Conservation (phyloP, 2,888 invertebrate species). For the Euplexia lucipara region DNA sequence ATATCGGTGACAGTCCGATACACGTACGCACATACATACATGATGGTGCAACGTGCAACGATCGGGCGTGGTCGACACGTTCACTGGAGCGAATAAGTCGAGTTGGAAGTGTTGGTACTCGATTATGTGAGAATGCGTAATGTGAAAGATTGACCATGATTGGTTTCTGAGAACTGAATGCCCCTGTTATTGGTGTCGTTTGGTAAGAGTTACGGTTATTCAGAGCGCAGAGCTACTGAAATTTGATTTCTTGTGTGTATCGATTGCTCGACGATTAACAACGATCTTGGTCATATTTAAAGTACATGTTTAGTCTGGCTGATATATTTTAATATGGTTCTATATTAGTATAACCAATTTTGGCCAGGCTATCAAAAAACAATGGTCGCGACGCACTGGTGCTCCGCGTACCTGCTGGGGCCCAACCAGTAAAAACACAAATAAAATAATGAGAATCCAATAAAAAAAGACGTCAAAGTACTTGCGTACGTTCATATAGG, state of each 20-base stretch:
- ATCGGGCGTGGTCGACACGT: slow-evolving; percentile 50
- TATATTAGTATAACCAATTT: too few species aligned
- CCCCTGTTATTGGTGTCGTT: slow-evolving; percentile 11
- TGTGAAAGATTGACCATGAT: slow-evolving; percentile 24
- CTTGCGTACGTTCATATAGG: too few species aligned
- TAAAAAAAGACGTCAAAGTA: too few species aligned
- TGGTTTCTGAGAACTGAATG: slow-evolving; percentile 30
- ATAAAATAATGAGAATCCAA: too few species aligned
- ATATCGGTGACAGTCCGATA: slow-evolving; percentile 14
- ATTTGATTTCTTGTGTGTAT: background rate
- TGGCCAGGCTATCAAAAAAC: too few species aligned
- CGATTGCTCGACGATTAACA: too few species aligned
- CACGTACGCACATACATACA: slow-evolving; percentile 12
- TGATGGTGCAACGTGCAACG: slow-evolving; percentile 34
- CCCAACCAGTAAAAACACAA: too few species aligned
- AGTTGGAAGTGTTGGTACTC: slow-evolving; percentile 35
- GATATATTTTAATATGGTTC: too few species aligned
- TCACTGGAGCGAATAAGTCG: slow-evolving; percentile 55
- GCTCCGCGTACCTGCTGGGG: too few species aligned
- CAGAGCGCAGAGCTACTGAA: background rate
- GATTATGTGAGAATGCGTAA: slow-evolving; percentile 46
- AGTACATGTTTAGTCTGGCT: too few species aligned
- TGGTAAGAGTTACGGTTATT: slow-evolving; percentile 14
- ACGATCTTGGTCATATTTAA: too few species aligned
- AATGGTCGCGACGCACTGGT: too few species aligned